Evolutionary conservation across 2,113 vertebrate genomes (phyloP), one percentile per base, ranked within the genome.

Genomic region (Hypomesus transpacificus): DNA sequence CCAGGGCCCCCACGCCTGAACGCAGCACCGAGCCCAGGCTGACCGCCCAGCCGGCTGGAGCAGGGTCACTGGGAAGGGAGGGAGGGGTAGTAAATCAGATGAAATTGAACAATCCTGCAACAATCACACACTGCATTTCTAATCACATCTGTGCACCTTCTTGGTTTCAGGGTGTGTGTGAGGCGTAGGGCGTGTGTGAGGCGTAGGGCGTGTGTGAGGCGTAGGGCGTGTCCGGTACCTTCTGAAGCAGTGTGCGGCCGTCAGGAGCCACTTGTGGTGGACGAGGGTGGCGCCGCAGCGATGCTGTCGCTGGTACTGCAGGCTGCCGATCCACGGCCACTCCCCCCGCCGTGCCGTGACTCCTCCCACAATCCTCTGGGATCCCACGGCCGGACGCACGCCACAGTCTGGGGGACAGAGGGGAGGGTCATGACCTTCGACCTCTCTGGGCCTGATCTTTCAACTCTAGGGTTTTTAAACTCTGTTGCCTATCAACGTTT

Each of bases 261-360:
- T 95, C 67, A 98, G 88, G 73, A 99, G 89, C 97, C 97, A 99
- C 64, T 87, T 92, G 51, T 90, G 91, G 0, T 95, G 93, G 52
- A 98, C 93, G 56, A 99, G 93, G 0, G 96, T 95, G 0, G 95
- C 95, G 1, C 96, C 97, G 0, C 97, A 99, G 56, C 93, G 92
- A 77, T 98, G 96, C 52, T 90, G 90, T 59, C 74, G 91, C 73
- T 89, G 87, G 64, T 94, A 91, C 93, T 95, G 94, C 13, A 99
- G 93, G 58, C 96, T 98, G 66, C 89, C 95, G 31, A 96, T 93
- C 97, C 97, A 98, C 1, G 96, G 97, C 95, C 95, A 98, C 80
- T 98, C 95, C 8, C 96, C 96, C 14, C 85, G 89, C 0, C 85
- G 86, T 0, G 94, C 94, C 0, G 90, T 84, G 7, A 92, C 91